Evolutionary conservation across 2,797 vertebrate species (phyloP).

Genomic region (Sphenodon punctatus): DNA sequence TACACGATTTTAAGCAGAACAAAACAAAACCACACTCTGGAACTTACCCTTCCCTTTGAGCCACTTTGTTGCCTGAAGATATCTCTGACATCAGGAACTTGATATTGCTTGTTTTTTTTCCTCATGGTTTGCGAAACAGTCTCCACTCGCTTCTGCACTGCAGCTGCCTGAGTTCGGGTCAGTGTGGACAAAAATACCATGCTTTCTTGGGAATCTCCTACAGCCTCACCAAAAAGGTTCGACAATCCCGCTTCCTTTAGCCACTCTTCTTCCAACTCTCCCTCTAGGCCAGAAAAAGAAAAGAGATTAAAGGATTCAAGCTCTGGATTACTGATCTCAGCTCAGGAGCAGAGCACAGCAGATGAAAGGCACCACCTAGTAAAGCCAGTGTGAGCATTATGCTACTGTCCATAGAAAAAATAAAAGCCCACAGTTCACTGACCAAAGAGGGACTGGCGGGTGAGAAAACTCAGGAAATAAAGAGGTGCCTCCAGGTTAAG

Average conservation of each 20-base stretch:
- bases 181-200: slow-evolving; percentile 88
- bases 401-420: too few species aligned
- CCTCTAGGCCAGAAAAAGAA: slow-evolving; percentile 77
- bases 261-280: slow-evolving; percentile 96
- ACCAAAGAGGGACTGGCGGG: too few species aligned
- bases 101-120: slow-evolving; percentile 88
- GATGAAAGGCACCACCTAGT: too few species aligned
- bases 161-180: slow-evolving; percentile 90
- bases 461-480: too few species aligned
- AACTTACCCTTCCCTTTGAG: slow-evolving; percentile 78
- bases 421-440: too few species aligned
- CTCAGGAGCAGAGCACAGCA: too few species aligned
- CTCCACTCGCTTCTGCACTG: slow-evolving; percentile 88
- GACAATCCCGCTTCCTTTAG: slow-evolving; percentile 91
- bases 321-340: too few species aligned
- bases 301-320: background rate
- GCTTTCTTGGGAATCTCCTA: slow-evolving; percentile 85
- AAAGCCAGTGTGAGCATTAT: too few species aligned
- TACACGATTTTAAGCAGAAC: background rate
- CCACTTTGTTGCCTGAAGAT: slow-evolving; percentile 87
- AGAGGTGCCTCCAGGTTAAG: too few species aligned
- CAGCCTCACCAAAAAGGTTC: slow-evolving; percentile 84
- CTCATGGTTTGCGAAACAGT: slow-evolving; percentile 89
- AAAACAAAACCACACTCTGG: background rate
- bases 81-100: slow-evolving; percentile 93